Percentiles rank a stretch among this genome's conserved stretches.
Conservation (phyloP, 2,113 vertebrate species). For the Steatornis caripensis region DNA sequence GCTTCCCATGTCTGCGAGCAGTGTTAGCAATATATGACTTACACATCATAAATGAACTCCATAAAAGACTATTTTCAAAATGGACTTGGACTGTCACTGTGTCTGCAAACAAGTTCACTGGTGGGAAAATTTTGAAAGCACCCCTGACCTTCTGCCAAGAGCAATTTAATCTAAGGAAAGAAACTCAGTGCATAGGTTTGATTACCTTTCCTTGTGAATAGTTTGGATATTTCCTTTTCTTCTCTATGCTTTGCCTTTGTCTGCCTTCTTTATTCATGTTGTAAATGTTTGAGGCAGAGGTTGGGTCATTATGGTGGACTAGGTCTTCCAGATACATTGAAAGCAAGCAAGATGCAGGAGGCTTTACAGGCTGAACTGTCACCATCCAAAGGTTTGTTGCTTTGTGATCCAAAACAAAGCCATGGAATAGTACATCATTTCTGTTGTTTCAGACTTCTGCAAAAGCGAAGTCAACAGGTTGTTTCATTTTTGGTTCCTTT, state of each 20-base stretch:
- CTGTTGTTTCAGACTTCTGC: not conserved
- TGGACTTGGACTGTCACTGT: not conserved
- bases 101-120: not conserved
- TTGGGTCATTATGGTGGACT: not conserved
- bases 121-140: not conserved
- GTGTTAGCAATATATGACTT: not conserved
- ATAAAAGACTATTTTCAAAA: not conserved
- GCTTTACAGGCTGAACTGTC: not conserved
- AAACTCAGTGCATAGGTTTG: not conserved
- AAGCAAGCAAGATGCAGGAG: not conserved
- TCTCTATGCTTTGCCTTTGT: not conserved
- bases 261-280: not conserved
- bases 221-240: not conserved
- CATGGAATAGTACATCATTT: not conserved
- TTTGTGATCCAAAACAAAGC: not conserved
- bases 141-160: not conserved
- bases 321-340: not conserved
- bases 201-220: not conserved
- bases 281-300: not conserved
- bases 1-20: not conserved
- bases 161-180: not conserved
- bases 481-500: not conserved
- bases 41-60: not conserved
- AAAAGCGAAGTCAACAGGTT: not conserved
- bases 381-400: not conserved